These are phyloP conservation scores for Festucalex cinctus DNA, from an alignment of 2,113 vertebrate species.

Conservation along the genomic window DNA sequence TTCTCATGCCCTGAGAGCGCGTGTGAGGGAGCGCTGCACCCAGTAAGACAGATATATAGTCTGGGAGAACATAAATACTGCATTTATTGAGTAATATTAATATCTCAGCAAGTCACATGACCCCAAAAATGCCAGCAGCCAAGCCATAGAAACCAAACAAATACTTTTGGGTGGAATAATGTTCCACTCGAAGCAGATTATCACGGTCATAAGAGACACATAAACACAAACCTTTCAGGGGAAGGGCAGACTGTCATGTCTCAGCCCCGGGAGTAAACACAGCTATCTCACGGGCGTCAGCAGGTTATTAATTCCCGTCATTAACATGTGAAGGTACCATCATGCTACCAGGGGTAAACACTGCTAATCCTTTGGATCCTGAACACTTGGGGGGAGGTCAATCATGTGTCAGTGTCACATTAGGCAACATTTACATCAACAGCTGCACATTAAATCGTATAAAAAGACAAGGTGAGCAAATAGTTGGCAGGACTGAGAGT, in stretches of 20 bases:
- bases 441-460: conserved; percentile 15
- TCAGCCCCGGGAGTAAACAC: conserved; percentile 59
- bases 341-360: conserved; percentile 73
- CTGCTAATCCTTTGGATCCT: conserved; percentile 78
- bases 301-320: conserved; percentile 71
- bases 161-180: conserved; percentile 39
- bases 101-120: conserved; percentile 41
- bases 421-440: conserved; percentile 61
- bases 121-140: conserved; percentile 39
- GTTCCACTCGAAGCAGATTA: conserved; percentile 39
- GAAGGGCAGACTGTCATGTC: conserved; percentile 50
- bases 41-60: conserved; percentile 36
- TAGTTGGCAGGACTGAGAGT: not conserved
- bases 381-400: conserved; percentile 70
- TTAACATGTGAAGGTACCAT: conserved; percentile 65
- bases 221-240: conserved; percentile 62
- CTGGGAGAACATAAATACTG: conserved; percentile 51
- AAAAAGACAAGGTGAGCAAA: conserved; percentile 17
- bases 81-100: conserved; percentile 47
- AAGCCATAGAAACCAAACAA: conserved; percentile 22
- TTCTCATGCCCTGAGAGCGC: conserved; percentile 63
- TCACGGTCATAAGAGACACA: conserved; percentile 44
- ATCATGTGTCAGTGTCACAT: conserved; percentile 71
- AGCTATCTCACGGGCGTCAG: conserved; percentile 63
- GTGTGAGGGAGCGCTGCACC: conserved; percentile 14